phyloP scores from a whole-genome alignment of 1,140 invertebrate genomes.

The Sitophilus oryzae region DNA sequence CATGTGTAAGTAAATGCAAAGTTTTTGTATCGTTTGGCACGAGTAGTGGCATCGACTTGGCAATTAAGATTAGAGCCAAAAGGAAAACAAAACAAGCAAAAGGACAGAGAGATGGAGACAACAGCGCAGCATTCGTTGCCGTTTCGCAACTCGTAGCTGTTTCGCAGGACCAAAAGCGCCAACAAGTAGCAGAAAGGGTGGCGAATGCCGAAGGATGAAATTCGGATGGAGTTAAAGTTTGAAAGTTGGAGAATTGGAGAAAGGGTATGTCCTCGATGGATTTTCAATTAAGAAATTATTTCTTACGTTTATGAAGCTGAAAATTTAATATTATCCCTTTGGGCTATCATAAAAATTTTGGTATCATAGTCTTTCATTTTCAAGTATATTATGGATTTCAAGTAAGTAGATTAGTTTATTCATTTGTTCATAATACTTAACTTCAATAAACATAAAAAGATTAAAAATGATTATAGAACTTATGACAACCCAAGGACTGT shows the following conservation, averaged over 20 bases:
- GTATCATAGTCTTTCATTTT: no score
- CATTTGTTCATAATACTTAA: no score
- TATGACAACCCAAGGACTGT: no score
- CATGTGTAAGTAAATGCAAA: background rate
- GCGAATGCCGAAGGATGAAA: background rate
- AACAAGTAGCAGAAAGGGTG: constrained; percentile 19
- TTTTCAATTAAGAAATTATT: background rate
- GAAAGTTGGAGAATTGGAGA: background rate
- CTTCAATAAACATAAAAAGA: no score
- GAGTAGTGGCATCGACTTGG: constrained; percentile 1
- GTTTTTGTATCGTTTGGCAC: constrained; percentile 6
- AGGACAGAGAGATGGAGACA: no score
- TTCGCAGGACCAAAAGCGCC: constrained; percentile 19
- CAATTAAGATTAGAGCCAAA: constrained; percentile 18
- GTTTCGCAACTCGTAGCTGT: constrained; percentile 15
- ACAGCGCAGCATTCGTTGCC: constrained; percentile 16
- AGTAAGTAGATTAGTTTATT: no score
- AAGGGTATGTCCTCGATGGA: background rate
- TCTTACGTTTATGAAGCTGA: no score
- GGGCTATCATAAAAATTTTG: no score
- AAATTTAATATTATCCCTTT: no score
- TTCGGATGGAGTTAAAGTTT: background rate
- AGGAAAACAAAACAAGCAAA: constrained; percentile 18
- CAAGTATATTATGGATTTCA: no score
- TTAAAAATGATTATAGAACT: no score